Evolutionary conservation across 2,888 invertebrate species (phyloP), one percentile per base, ranked within the genome.

Genomic region (Pristionchus exspectatus): DNA sequence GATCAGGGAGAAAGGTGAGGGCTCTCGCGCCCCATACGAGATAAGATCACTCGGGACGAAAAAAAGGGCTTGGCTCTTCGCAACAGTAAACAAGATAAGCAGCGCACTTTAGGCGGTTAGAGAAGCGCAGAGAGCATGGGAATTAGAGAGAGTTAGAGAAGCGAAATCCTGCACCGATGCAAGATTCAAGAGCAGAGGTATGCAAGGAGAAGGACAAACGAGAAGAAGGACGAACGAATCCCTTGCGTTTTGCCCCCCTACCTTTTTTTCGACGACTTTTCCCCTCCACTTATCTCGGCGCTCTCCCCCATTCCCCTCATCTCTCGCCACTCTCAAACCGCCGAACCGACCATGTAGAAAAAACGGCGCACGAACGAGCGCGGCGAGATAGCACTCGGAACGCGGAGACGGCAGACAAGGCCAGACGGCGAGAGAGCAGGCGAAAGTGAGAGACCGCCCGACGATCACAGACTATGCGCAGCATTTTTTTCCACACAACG

Each of bases 251-350:
- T 59, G 84, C 59, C 59, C 38, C 54, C 24, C 85, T 33, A 10
- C 44, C 24, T 83, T 59, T 85, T 85, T 85, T 85, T 63, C 85
- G 59, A 27, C 84, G 59, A 30, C 85, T 85, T 59, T 85, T 30
- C 63, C 14, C 59, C 30, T 33, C 38, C 85, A 30, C 63, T 85
- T 27, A 56, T 38, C 63, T 59, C 85, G 59, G 56, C 59, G 59
- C 85, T 24, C 85, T 85, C 85, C 30, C 85, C 59, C 1, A 30
- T 59, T 33, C 54, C 30, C 81, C 4, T 50, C 27, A 27, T 81
- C 81, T 81, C 81, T 81, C 2, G 1, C n/a, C 81, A 16, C 33
- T 63, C 59, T 56, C 84, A 56, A 30, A 59, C 85, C 85, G 30
- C 50, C 54, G 83, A 83, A 83, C 54, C 24, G n/a, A 50, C 50